Evolutionary conservation across 2,888 invertebrate species (phyloP).

Genomic region (Eumerus sabulonum): DNA sequence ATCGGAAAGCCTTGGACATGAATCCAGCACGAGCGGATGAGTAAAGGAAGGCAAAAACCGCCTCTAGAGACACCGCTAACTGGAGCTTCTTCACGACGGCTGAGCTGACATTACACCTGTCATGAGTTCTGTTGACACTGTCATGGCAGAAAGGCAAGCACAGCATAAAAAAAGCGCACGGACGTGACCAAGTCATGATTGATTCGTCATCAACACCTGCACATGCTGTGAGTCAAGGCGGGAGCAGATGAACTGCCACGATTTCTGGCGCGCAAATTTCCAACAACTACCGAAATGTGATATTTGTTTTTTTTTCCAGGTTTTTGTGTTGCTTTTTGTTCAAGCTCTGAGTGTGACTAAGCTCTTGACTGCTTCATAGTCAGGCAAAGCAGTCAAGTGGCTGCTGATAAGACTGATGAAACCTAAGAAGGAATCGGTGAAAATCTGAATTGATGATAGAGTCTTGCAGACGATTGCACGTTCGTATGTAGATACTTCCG

Average conservation of each 20-base stretch:
- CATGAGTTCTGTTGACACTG: conserved; percentile 7
- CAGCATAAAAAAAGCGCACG: conserved; percentile 17
- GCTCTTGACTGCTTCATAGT: too few species aligned
- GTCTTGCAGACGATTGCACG: not conserved
- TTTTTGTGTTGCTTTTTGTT: too few species aligned
- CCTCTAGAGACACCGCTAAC: too few species aligned
- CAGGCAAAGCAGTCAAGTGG: not conserved
- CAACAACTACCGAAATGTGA: conserved; percentile 21
- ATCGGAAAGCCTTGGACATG: conserved; percentile 44
- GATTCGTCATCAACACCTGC: conserved; percentile 63
- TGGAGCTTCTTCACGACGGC: not conserved
- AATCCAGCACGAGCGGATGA: conserved; percentile 8
- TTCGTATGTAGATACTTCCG: too few species aligned
- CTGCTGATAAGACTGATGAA: conserved; percentile 23
- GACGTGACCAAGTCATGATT: conserved; percentile 61
- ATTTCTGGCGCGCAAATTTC: conserved; percentile 25
- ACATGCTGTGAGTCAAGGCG: conserved; percentile 21
- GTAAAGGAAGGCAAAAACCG: too few species aligned
- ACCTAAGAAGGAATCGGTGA: not conserved
- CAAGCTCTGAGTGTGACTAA: too few species aligned
- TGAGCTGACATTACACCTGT: conserved; percentile 24
- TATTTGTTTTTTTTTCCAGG: not conserved
- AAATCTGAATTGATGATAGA: too few species aligned
- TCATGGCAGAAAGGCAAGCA: conserved; percentile 1
- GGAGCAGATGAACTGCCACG: conserved; percentile 31